Base-by-base conservation (phyloP, 2,888 invertebrate genomes). In the Diplolepis rosae region DNA sequence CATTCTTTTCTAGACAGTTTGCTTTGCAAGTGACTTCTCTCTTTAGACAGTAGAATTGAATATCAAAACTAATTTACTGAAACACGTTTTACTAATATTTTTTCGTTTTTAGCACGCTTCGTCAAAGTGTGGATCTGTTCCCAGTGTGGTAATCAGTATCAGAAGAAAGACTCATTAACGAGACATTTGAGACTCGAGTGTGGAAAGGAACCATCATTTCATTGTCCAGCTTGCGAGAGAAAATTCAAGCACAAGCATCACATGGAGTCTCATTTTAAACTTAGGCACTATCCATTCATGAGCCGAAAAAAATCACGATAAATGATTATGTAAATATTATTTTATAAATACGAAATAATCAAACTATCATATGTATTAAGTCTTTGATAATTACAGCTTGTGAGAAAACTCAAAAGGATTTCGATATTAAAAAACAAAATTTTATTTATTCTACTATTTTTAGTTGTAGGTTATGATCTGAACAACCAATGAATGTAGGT, bases 161-260 rank as follows among this genome's bases (percentile, higher is more conserved):
- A 79, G 50, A 82, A 81, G 78, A 78, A 74, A 32, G 79, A 79
- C 2, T 82, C 83, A 11, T 69, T 87, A 66, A 77, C 74, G n/a
- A 80, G 83, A 18, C 89, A 89, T 70, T 77, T 80, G 24, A 80
- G 82, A 24, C 79, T 83, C 71, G 87, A 88, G 73, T 89, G 88
- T 68, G 87, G 87, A 5, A 82, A 83, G 28, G 83, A 84, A 65
- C 85, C 85, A 6, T 79, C 82, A 66, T 89, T 86, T 76, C 65
- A 73, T 32, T 88, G 87, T 69, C 71, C 68, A 39, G 50, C 80
- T 5, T 84, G 85, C 67, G 79, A 71, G 6, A 77, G 78, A 69
- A 77, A 72, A 32, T 83, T 82, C 71, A 82, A 78, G 69, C 82
- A 82, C 67, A 79, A 82, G 7, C 82, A 80, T 42, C 81, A 79